phyloP scores from a whole-genome alignment of 2,888 invertebrate genomes.

The Crioceris asparagi region DNA sequence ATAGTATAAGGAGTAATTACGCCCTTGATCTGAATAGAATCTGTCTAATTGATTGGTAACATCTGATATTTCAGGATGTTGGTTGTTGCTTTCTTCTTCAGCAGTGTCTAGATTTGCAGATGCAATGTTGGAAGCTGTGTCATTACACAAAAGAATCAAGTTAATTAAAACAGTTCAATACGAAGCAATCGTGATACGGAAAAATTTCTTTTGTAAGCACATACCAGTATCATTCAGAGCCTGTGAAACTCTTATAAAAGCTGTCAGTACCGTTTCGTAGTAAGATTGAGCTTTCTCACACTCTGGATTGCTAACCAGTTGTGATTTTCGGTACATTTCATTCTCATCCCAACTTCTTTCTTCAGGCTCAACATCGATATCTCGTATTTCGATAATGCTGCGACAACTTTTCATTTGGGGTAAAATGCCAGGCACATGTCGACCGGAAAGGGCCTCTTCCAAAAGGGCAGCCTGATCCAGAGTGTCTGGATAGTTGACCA shows the following conservation, averaged over 20 bases:
- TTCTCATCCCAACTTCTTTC: slow-evolving; percentile 32
- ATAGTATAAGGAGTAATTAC: slow-evolving; percentile 50
- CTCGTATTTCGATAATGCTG: slow-evolving; percentile 23
- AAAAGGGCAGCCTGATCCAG: slow-evolving; percentile 48
- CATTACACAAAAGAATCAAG: too few relatives aligned
- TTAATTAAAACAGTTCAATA: too few relatives aligned
- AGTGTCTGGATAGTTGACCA: slow-evolving; percentile 52
- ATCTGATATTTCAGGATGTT: too few relatives aligned
- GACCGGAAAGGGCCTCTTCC: slow-evolving; percentile 49
- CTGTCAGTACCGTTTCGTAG: slow-evolving; percentile 47
- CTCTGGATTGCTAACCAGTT: slow-evolving; percentile 41
- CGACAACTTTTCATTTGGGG: slow-evolving; percentile 8
- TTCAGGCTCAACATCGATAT: slow-evolving; percentile 18
- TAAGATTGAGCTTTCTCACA: slow-evolving; percentile 31
- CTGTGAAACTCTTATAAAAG: slow-evolving; percentile 41
- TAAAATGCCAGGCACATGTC: slow-evolving; percentile 34
- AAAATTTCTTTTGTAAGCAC: too few relatives aligned
- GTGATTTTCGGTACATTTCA: slow-evolving; percentile 41
- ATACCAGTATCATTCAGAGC: slow-evolving; percentile 3
- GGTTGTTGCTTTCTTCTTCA: too few relatives aligned
- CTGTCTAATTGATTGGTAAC: slow-evolving; percentile 45
- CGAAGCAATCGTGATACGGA: too few relatives aligned
- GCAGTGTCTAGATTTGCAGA: too few relatives aligned
- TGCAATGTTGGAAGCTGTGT: too few relatives aligned
- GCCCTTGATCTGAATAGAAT: slow-evolving; percentile 48